Percentiles rank a stretch among this genome's conserved stretches.
Evolutionary conservation across 2,888 invertebrate species (phyloP).

Genomic region (Rhogogaster chlorosoma): DNA sequence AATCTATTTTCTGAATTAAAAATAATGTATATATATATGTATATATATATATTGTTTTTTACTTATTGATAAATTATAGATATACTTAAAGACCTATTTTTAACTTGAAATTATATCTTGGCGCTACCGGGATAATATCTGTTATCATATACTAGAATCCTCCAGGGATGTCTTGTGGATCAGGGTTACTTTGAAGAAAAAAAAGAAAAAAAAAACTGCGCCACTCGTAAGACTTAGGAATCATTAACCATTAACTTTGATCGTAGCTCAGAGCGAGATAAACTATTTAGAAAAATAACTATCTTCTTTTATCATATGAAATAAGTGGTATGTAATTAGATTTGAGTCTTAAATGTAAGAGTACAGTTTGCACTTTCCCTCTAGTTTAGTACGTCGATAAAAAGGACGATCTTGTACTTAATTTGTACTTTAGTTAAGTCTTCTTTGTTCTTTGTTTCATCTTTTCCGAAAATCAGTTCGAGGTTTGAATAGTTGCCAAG

Average conservation of each 20-base stretch:
- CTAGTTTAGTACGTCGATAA: not conserved
- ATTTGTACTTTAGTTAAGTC: slow-evolving; percentile 26
- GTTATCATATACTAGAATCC: not conserved
- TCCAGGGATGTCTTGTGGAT: not conserved
- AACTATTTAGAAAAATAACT: not conserved
- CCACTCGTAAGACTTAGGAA: not conserved
- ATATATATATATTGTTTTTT: not conserved
- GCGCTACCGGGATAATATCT: not conserved
- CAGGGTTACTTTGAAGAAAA: not conserved
- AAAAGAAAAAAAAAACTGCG: too few species aligned
- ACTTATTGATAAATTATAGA: not conserved
- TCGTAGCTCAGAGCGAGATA: not conserved
- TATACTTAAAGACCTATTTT: not conserved
- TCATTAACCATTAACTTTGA: not conserved
- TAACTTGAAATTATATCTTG: not conserved
- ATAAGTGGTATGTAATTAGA: not conserved
- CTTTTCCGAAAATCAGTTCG: not conserved
- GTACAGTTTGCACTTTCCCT: not conserved
- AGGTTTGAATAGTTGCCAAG: not conserved
- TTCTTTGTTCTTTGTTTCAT: slow-evolving; percentile 24
- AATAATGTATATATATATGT: not conserved
- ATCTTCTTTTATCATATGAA: not conserved
- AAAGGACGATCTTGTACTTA: not conserved
- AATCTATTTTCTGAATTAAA: not conserved
- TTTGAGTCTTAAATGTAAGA: not conserved